A percentile compares a stretch with the other conserved stretches of the same genome.
Evolutionary conservation across 2,888 invertebrate genomes (phyloP).

Genomic region (Prosopocoilus inquinatus): DNA sequence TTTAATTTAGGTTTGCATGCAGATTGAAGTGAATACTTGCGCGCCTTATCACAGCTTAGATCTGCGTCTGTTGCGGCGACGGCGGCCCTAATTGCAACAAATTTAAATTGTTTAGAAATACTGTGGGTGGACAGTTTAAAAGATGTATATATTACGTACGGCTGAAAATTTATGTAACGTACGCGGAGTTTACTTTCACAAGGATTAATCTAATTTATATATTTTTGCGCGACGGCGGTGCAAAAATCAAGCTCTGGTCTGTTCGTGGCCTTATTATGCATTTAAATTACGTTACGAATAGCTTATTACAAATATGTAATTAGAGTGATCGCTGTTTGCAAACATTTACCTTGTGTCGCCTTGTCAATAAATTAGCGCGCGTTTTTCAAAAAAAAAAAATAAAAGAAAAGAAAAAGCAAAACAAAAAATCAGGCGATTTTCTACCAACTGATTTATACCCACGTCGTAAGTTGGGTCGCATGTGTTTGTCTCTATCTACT

Average conservation of each 20-base stretch:
- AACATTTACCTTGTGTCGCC: background rate
- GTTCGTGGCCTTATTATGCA: slow-evolving; percentile 1
- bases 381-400: no score
- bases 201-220: slow-evolving; percentile 5
- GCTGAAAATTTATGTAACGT: slow-evolving; percentile 2
- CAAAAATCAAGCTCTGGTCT: background rate
- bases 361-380: no score
- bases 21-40: no score
- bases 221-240: background rate
- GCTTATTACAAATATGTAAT: background rate
- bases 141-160: slow-evolving; percentile 5
- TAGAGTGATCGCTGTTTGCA: background rate
- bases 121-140: slow-evolving; percentile 7
- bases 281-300: background rate
- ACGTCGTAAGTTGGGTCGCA: slow-evolving; percentile 9
- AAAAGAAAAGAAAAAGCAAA: no score
- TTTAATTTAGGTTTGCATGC: no score
- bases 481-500: slow-evolving; percentile 13
- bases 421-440: background rate
- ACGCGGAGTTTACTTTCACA: slow-evolving; percentile 6
- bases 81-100: slow-evolving; percentile 6
- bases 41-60: no score
- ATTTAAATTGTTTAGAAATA: slow-evolving; percentile 7
- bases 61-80: background rate
- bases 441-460: background rate